Evolutionary conservation across 2,888 invertebrate species (phyloP), one percentile per base, ranked within the genome.

Genomic region (Drosophila colorata): DNA sequence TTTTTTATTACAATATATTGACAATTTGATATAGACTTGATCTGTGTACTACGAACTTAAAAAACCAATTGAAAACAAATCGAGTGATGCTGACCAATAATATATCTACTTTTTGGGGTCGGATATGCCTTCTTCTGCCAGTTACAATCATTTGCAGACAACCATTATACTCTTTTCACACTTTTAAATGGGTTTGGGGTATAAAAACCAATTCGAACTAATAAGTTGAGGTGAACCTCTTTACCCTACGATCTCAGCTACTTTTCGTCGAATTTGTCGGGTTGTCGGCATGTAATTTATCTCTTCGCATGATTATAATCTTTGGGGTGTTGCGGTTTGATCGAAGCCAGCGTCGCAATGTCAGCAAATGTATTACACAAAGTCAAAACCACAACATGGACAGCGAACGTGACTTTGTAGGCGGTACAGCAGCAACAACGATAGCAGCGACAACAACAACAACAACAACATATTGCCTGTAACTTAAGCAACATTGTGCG

Each of bases 401-500:
- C 25, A 31, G 33, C 43, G 59, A 74, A 69, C 69, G 69, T 64
- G 72, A 72, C 72, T 71, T 43, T 72, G 71, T 60, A 53, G 72
- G 66, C 72, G 63, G 44, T 56, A 38, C 13, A 58, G 20, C 49
- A 41, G 33, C 40, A 48, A 28, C 28, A 33, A 38, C 31, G 33
- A 46, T 23, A 52, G 33, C 37, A 23, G 31, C 33, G 16, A 35
- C 56, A 57, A 57, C 20, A 60, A 65, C 44, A 48, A 57, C 25
- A 43, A 48, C 41, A 66, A 47, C 40, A 35, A 37, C 44, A 28
- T 37, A 56, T 41, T 51, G 48, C 38, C 9, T 74, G 79, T 78
- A 80, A 80, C 72, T 67, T 65, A 65, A 80, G 65, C 69, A 40
- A 72, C 55, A 68, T 52, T 60, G 35, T 47, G 78, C 52, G 48